Evolutionary conservation across 2,797 vertebrate genomes (phyloP).

Genomic region (Characodon lateralis): DNA sequence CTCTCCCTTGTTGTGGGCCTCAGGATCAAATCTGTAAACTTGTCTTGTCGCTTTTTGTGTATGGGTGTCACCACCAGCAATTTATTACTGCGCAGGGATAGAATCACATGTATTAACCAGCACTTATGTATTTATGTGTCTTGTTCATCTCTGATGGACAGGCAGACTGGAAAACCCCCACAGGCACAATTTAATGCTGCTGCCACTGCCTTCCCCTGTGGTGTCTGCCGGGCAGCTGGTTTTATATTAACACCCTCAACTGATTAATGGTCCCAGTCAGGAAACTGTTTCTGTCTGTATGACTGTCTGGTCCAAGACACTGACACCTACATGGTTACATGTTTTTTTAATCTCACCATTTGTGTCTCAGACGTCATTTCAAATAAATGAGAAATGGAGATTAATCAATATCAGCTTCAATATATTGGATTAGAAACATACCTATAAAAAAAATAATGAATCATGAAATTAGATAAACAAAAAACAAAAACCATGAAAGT

Average conservation of each 20-base stretch:
- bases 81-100: constrained; percentile 43
- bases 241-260: constrained; percentile 39
- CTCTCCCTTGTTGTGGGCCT: constrained; percentile 38
- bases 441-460: constrained; percentile 27
- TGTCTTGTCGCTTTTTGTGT: constrained; percentile 40
- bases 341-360: constrained; percentile 7
- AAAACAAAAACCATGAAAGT: neutral
- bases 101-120: constrained; percentile 42
- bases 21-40: constrained; percentile 53
- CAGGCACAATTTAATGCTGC: constrained; percentile 11
- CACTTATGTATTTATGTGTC: constrained; percentile 23
- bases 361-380: constrained; percentile 42
- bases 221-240: constrained; percentile 37
- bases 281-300: constrained; percentile 33
- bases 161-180: constrained; percentile 22
- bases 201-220: constrained; percentile 27
- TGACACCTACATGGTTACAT: constrained; percentile 39
- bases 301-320: constrained; percentile 16
- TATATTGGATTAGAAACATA: no score
- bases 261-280: constrained; percentile 42
- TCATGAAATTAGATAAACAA: constrained; percentile 39
- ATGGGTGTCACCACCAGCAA: constrained; percentile 43
- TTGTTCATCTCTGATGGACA: constrained; percentile 20
- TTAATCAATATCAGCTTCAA: constrained; percentile 72
- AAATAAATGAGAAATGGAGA: constrained; percentile 70